phyloP scores from a whole-genome alignment of 2,888 invertebrate genomes.

The Melinopterus prodromus region DNA sequence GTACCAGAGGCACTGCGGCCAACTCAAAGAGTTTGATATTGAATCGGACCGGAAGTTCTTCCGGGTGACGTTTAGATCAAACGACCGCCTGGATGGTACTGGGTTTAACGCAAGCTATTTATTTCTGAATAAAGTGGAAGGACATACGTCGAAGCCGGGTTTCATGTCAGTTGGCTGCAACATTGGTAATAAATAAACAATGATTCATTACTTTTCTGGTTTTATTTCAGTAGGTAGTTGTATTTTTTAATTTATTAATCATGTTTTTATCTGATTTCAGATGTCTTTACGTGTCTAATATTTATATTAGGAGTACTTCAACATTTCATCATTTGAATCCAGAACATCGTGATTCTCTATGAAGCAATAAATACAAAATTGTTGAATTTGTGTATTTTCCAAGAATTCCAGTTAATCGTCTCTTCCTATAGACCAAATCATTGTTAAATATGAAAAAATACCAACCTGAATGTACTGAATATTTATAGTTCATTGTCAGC shows the following conservation, averaged over 20 bases:
- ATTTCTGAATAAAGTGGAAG: slow-evolving; percentile 78
- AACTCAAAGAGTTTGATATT: slow-evolving; percentile 80
- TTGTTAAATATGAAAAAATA: no score
- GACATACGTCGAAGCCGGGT: slow-evolving; percentile 58
- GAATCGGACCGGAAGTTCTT: slow-evolving; percentile 93
- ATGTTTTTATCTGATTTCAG: background rate
- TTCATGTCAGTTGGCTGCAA: background rate
- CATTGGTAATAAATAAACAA: background rate
- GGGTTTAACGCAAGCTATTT: slow-evolving; percentile 94
- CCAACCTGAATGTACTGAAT: no score
- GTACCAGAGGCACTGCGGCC: slow-evolving; percentile 89
- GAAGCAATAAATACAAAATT: background rate
- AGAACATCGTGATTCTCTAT: background rate
- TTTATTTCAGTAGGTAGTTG: no score
- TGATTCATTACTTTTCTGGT: no score
- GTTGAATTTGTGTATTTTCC: background rate
- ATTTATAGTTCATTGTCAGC: no score
- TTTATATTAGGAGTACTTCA: background rate
- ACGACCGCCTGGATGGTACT: slow-evolving; percentile 91
- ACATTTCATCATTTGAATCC: background rate
- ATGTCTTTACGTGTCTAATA: background rate
- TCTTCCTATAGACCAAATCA: no score
- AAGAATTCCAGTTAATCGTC: background rate
- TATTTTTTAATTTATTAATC: no score
- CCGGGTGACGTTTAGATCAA: slow-evolving; percentile 92